Evolutionary conservation across 2,888 invertebrate species (phyloP).

Genomic region (Diarsia dahlii): DNA sequence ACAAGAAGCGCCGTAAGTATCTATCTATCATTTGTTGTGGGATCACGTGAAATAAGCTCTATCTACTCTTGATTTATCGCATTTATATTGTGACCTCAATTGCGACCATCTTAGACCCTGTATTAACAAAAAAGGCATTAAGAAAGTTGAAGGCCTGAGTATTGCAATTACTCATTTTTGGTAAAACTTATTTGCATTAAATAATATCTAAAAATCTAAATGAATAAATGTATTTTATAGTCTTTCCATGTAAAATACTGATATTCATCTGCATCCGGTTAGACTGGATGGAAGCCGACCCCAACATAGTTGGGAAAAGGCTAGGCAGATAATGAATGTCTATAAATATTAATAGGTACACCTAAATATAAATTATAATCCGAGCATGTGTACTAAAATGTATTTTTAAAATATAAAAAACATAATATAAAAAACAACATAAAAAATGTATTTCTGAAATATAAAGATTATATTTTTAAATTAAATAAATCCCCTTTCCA

Average conservation of each 20-base stretch:
- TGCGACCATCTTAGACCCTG: slow-evolving; percentile 43
- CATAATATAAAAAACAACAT: too few species aligned
- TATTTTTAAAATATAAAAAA: neutral
- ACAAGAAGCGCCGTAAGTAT: slow-evolving; percentile 84
- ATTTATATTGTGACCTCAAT: slow-evolving; percentile 79
- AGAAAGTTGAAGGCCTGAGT: neutral
- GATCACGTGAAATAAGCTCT: slow-evolving; percentile 82
- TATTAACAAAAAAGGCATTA: neutral
- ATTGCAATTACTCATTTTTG: neutral
- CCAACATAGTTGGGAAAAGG: too few species aligned
- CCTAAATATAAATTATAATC: neutral
- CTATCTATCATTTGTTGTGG: slow-evolving; percentile 85
- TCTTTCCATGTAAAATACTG: too few species aligned
- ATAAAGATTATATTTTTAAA: neutral
- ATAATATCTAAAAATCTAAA: too few species aligned
- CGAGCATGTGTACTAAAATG: neutral
- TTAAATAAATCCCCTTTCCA: slow-evolving; percentile 12
- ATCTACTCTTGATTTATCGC: slow-evolving; percentile 82
- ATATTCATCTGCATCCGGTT: too few species aligned
- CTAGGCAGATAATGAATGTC: neutral
- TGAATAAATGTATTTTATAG: too few species aligned
- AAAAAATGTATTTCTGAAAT: neutral
- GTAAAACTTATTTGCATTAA: too few species aligned
- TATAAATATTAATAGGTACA: neutral
- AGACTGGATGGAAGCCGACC: too few species aligned